Percentiles rank a stretch among this genome's conserved stretches.
Evolutionary conservation across 2,113 vertebrate species (phyloP).

Genomic region (Leucosticte australis): DNA sequence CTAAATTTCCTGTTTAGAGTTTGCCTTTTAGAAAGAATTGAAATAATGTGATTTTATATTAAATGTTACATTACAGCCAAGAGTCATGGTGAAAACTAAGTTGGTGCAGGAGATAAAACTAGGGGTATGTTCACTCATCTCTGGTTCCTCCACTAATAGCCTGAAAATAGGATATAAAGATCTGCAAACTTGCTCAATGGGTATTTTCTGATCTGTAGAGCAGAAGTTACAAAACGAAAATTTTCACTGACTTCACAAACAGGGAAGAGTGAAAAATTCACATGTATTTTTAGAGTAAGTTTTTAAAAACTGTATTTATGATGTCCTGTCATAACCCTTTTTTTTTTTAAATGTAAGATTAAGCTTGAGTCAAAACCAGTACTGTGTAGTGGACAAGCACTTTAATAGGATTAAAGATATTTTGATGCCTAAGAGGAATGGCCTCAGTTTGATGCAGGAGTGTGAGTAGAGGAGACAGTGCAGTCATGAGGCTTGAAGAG

Average conservation of each 20-base stretch:
- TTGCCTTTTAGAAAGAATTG: not conserved
- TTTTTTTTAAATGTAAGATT: not conserved
- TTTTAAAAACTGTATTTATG: not conserved
- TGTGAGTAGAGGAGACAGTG: not conserved
- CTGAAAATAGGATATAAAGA: not conserved
- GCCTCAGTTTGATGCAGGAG: not conserved
- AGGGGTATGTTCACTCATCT: not conserved
- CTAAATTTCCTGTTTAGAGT: not conserved
- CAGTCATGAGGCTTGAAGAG: not conserved
- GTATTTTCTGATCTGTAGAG: not conserved
- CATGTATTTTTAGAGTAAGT: not conserved
- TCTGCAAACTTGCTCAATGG: not conserved
- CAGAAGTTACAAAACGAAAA: not conserved
- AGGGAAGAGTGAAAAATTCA: not conserved
- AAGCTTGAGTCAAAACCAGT: not conserved
- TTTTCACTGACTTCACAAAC: not conserved
- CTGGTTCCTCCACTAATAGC: not conserved
- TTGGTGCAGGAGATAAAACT: not conserved
- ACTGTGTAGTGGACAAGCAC: not conserved
- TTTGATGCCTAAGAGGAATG: not conserved
- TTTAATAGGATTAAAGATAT: not conserved
- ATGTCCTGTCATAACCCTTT: not conserved
- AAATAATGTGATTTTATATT: not conserved
- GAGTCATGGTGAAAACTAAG: not conserved
- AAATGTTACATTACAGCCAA: not conserved